These are phyloP conservation scores for Acanthosepion lycidas DNA, from an alignment of 2,888 invertebrate genomes.

Conservation along the genomic window DNA sequence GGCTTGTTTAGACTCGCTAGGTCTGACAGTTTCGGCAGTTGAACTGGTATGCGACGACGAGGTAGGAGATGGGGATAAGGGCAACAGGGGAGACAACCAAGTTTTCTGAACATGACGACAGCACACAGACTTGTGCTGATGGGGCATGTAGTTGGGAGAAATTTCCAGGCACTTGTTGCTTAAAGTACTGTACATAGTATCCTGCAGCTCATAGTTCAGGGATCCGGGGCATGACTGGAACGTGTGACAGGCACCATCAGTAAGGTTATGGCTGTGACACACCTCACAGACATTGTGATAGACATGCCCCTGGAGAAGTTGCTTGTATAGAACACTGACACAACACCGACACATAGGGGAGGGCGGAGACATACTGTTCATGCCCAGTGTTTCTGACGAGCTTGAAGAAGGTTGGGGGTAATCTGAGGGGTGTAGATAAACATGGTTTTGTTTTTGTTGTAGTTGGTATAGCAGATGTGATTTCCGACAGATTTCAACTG, in stretches of 20 bases:
- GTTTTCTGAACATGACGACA: slow-evolving; percentile 38
- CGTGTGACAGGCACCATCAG: neutral
- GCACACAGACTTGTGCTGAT: slow-evolving; percentile 1
- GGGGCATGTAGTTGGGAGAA: neutral
- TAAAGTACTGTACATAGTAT: slow-evolving; percentile 37
- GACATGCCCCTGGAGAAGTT: neutral
- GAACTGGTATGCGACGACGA: neutral
- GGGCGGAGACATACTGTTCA: neutral
- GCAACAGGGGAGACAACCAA: neutral
- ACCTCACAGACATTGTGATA: slow-evolving; percentile 42
- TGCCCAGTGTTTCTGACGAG: neutral
- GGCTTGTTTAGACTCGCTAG: neutral
- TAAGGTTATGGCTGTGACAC: neutral
- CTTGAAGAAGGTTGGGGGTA: neutral
- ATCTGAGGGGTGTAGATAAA: neutral
- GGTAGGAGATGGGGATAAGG: neutral
- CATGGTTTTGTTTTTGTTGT: neutral
- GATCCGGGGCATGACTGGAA: neutral
- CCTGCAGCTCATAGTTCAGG: neutral
- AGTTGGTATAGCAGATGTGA: neutral
- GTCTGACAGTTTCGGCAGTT: neutral
- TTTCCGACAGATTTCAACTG: slow-evolving; percentile 49
- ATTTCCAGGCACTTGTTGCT: slow-evolving; percentile 43
- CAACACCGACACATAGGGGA: slow-evolving; percentile 16
- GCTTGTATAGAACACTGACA: slow-evolving; percentile 36